Base-by-base conservation (phyloP, 92 coral and sea anemone genomes). In the Micromussa lordhowensis region DNA sequence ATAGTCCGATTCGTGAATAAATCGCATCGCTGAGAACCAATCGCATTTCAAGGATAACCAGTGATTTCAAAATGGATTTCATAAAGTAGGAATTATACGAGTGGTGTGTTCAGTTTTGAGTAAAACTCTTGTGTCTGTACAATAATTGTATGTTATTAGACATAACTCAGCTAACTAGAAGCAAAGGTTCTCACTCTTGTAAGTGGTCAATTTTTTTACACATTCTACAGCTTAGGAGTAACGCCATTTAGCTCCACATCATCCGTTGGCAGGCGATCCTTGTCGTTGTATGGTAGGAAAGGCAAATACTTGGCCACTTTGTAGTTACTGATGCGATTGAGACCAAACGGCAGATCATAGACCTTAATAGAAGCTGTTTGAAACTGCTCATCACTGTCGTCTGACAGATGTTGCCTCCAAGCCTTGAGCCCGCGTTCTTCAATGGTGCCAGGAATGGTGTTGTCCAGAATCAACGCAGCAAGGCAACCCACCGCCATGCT, bases 401-500 rank as follows among this genome's bases (percentile, higher is more conserved):
- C 86, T 80, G 77, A 83, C 28, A 77, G 75, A 75, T 86, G 73
- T 35, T 89, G 83, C n/a, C 94, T 91, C 98, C 98, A 97, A 63
- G 93, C 89, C 81, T 92, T 81, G 78, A 97, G 81, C 21, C 99
- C 99, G 29, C 99, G 97, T 79, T 97, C 99, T 88, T 96, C 88
- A 8, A 85, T 54, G 21, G 99, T 95, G 0, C 99, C 99, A 76
- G 99, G 99, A 69, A 97, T 94, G 76, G 96, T 91, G 92, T 97
- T 97, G 90, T 97, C 99, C 87, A 97, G 89, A 31, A 97, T 69
- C 85, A 97, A 86, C 17, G 96, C 99, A 77, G 84, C 84, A 31
- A 91, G 35, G 2, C 99, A 98, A 36, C 98, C 99, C 26, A 97
- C 98, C 19, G 94, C 96, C 95, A 97, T 97, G 83, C 96, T 97